phyloP scores from a whole-genome alignment of 2,888 invertebrate genomes.

The Diachrysia chrysitis region DNA sequence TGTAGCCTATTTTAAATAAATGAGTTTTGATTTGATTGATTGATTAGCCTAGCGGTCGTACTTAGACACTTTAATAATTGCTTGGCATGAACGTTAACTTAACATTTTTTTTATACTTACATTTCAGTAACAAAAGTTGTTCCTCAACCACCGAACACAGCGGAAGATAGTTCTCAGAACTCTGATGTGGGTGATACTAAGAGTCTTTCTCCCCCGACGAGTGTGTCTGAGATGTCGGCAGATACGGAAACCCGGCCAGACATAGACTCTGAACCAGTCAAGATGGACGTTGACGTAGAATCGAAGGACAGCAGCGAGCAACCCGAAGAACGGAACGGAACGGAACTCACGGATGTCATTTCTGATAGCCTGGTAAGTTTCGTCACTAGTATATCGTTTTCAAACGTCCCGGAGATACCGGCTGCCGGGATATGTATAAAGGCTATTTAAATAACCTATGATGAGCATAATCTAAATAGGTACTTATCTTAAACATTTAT shows the following conservation, averaged over 20 bases:
- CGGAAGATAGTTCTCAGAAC: conserved; percentile 82
- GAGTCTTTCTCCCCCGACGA: conserved; percentile 78
- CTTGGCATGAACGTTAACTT: no score
- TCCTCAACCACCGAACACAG: conserved; percentile 72
- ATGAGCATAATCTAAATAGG: no score
- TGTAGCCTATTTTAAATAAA: no score
- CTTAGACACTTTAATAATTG: no score
- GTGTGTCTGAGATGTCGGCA: conserved; percentile 75
- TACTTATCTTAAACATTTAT: neutral
- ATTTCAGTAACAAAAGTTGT: conserved; percentile 68
- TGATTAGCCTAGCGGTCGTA: no score
- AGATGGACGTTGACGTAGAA: conserved; percentile 65
- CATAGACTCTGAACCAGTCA: conserved; percentile 31
- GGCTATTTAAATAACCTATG: no score
- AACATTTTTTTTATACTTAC: no score
- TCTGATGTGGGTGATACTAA: conserved; percentile 80
- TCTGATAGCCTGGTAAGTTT: conserved; percentile 64
- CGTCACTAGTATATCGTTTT: neutral
- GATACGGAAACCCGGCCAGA: conserved; percentile 65
- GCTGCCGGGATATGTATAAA: no score
- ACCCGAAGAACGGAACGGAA: conserved; percentile 53
- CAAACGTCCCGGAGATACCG: no score
- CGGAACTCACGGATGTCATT: conserved; percentile 50
- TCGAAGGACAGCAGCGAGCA: conserved; percentile 59
- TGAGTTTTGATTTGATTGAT: no score